These are phyloP conservation scores for Enteromius unitaeniatus DNA, from an alignment of 2,797 vertebrate species.

Conservation along the genomic window DNA sequence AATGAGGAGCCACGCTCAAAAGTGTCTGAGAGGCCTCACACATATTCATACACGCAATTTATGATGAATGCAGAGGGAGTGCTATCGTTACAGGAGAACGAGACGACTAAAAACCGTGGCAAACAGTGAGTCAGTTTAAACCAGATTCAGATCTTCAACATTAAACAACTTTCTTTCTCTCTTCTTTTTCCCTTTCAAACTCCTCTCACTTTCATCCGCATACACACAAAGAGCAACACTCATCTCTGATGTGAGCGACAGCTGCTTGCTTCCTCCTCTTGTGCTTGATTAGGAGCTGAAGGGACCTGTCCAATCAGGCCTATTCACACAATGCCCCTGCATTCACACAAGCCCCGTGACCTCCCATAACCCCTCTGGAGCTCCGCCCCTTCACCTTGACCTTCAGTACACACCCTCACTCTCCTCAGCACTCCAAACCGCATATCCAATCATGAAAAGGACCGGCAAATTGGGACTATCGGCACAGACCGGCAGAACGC, in stretches of 20 bases:
- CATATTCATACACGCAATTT: conserved; percentile 55
- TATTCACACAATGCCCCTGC: conserved; percentile 63
- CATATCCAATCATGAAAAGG: conserved; percentile 57
- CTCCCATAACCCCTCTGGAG: conserved; percentile 54
- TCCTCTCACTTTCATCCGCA: conserved; percentile 52
- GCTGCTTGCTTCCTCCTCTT: conserved; percentile 71
- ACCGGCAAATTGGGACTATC: conserved; percentile 68
- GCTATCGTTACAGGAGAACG: not conserved
- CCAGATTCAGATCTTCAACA: conserved; percentile 4
- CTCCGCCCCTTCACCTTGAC: conserved; percentile 73
- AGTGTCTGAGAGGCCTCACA: conserved; percentile 65
- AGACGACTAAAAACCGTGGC: conserved; percentile 1
- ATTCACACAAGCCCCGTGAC: conserved; percentile 67
- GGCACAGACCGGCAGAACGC: conserved; percentile 54
- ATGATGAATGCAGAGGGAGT: not conserved
- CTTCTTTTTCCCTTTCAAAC: conserved; percentile 12
- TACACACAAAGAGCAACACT: conserved; percentile 57
- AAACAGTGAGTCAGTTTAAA: not conserved
- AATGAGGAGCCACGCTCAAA: conserved; percentile 71
- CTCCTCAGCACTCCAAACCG: conserved; percentile 30
- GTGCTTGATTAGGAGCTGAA: conserved; percentile 70
- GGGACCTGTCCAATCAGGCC: conserved; percentile 76
- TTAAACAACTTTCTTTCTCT: not conserved
- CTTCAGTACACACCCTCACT: conserved; percentile 67
- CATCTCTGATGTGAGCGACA: conserved; percentile 60